Conservation (phyloP, 2,113 vertebrate genomes). For the Zosterops hypoxanthus region DNA sequence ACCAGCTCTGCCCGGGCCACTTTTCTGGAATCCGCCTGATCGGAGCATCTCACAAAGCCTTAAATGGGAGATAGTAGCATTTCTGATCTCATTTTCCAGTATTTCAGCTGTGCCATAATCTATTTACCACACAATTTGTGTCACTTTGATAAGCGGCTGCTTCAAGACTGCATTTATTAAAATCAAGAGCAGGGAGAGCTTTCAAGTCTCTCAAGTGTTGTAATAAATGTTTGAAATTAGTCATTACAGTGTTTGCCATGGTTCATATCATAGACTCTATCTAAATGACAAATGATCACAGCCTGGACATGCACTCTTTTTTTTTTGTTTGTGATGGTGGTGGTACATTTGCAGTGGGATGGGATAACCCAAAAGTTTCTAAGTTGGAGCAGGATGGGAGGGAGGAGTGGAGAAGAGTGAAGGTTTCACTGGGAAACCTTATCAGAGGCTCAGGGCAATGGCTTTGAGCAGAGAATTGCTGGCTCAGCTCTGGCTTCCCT, state of each 20-base stretch:
- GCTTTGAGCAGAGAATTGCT: background rate
- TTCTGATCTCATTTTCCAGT: slow-evolving; percentile 82
- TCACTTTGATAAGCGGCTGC: slow-evolving; percentile 84
- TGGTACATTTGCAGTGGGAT: background rate
- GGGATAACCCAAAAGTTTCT: background rate
- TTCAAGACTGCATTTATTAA: slow-evolving; percentile 82
- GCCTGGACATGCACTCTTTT: background rate
- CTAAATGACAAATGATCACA: slow-evolving; percentile 68
- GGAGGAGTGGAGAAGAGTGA: background rate
- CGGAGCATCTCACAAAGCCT: slow-evolving; percentile 33
- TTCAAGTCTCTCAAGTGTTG: slow-evolving; percentile 79
- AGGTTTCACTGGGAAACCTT: background rate
- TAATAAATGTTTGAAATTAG: slow-evolving; percentile 84
- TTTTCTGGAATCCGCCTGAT: background rate
- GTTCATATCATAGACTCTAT: slow-evolving; percentile 67
- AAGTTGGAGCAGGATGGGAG: background rate
- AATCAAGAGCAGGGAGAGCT: slow-evolving; percentile 79
- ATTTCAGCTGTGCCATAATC: slow-evolving; percentile 81
- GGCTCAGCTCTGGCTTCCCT: slow-evolving; percentile 5
- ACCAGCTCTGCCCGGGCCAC: background rate
- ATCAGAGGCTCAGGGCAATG: background rate
- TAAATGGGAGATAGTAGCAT: slow-evolving; percentile 71
- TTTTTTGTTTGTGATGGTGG: background rate
- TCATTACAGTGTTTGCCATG: slow-evolving; percentile 78
- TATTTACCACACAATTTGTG: slow-evolving; percentile 83